phyloP scores from a whole-genome alignment of 2,113 vertebrate species.

The Sphaerodactylus townsendi region DNA sequence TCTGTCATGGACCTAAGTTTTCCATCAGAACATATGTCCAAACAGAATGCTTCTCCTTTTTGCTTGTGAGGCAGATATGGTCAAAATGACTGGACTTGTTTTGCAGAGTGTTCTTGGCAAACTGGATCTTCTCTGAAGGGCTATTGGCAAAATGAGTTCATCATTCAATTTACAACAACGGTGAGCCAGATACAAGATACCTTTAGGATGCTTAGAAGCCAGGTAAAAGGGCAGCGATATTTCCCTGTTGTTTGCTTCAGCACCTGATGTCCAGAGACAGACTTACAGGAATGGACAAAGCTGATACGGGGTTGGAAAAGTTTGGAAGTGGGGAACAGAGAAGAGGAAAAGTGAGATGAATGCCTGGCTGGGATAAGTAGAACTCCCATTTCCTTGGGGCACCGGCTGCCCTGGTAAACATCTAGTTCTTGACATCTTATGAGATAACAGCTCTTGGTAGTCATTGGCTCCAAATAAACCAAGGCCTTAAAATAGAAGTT shows the following conservation, averaged over 20 bases:
- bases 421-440: slow-evolving; percentile 43
- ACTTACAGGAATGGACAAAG: background rate
- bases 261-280: background rate
- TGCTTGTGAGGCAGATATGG: no score
- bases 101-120: no score
- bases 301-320: no score
- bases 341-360: background rate
- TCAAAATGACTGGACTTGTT: no score
- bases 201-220: background rate
- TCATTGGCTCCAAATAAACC: slow-evolving; percentile 55
- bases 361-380: background rate
- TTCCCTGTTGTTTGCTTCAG: background rate
- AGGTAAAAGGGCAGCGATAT: background rate
- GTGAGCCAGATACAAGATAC: background rate
- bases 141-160: no score
- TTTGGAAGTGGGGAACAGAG: background rate
- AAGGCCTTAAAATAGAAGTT: slow-evolving; percentile 10
- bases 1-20: no score
- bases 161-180: background rate
- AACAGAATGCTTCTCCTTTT: no score
- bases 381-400: background rate
- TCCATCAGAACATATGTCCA: no score
- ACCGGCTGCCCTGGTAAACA: slow-evolving; percentile 31
- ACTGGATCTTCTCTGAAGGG: no score
- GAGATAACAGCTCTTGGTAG: background rate